Base-by-base conservation (phyloP, 2,888 invertebrate species). In the Acanthopleura granulata region DNA sequence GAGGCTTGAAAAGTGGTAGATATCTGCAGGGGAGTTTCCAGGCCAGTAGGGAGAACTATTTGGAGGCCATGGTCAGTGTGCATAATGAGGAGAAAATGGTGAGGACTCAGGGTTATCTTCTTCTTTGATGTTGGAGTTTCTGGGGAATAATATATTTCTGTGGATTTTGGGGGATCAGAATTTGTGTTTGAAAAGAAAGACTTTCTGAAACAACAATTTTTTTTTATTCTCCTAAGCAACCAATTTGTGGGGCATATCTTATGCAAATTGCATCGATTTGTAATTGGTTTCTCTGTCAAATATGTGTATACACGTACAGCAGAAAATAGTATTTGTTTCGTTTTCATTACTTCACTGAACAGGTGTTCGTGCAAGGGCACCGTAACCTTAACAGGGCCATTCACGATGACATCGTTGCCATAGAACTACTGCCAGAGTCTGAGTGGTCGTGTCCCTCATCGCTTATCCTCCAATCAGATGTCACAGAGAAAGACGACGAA, bases 361-460 rank as follows among this genome's bases (percentile, higher is more conserved):
- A 87, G 87, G 82, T 89, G 9, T 89, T 90, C 78, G 78, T 90
- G 49, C 88, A 89, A 82, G 89, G 89, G 16, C 82, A 86, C 72
- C 76, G 79, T 74, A 84, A 87, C 75, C 80, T 98, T 75, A 99
- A 99, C 91, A 93, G 99, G 78, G 96, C 97, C 1, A 95, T 99
- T 0, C 96, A 99, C 89, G 98, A 97, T 9, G 99, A 99, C 88
- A 92, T 94, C 62, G 98, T 99, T 9, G 99, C 97, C 9, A 92
- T 99, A 74, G 94, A 97, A 91, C 91, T 99, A 71, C 92, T 99
- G 71, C 95, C 97, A 0, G 93, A 97, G 91, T 93, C 93, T 12
- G 93, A 98, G 85, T 99, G 99, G 99, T 93, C 95, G 12, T 93
- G 94, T 62, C 98, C 98, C 0, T 96, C 96, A 89, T 96, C 91